Evolutionary conservation across 2,888 invertebrate genomes (phyloP).

Genomic region (Clunio marinus): DNA sequence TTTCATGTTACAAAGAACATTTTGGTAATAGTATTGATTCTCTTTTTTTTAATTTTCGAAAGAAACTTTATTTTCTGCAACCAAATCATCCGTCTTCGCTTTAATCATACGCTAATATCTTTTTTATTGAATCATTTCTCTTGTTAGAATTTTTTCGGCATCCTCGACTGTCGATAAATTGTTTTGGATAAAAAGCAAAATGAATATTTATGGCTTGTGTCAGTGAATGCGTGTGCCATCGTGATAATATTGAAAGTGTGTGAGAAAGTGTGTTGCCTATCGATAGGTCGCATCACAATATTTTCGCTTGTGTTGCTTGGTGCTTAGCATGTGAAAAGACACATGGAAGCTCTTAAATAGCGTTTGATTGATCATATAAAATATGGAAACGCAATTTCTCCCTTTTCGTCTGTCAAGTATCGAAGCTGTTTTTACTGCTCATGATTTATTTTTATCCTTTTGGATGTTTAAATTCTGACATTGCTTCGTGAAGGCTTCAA

Average conservation of each 20-base stretch:
- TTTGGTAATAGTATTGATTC: too few relatives aligned
- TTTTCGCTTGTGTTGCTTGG: background rate
- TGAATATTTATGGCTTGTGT: background rate
- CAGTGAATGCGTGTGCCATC: too few relatives aligned
- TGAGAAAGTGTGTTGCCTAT: too few relatives aligned
- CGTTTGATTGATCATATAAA: conserved; percentile 16
- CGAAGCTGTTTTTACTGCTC: background rate
- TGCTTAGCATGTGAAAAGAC: background rate
- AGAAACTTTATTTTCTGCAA: too few relatives aligned
- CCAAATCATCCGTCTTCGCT: background rate
- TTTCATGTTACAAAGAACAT: too few relatives aligned
- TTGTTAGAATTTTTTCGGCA: conserved; percentile 4
- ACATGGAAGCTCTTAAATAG: background rate
- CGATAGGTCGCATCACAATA: background rate
- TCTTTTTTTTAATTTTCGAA: too few relatives aligned
- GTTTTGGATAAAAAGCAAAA: background rate
- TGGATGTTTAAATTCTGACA: background rate
- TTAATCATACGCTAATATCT: background rate
- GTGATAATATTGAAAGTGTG: too few relatives aligned
- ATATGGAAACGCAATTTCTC: background rate
- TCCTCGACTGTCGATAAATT: background rate
- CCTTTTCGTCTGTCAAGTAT: background rate
- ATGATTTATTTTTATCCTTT: conserved; percentile 2
- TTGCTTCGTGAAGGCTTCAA: too few relatives aligned
- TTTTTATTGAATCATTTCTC: conserved; percentile 3